Evolutionary conservation across 2,888 invertebrate species (phyloP), one percentile per base, ranked within the genome.

Genomic region (Schizaphis graminum): DNA sequence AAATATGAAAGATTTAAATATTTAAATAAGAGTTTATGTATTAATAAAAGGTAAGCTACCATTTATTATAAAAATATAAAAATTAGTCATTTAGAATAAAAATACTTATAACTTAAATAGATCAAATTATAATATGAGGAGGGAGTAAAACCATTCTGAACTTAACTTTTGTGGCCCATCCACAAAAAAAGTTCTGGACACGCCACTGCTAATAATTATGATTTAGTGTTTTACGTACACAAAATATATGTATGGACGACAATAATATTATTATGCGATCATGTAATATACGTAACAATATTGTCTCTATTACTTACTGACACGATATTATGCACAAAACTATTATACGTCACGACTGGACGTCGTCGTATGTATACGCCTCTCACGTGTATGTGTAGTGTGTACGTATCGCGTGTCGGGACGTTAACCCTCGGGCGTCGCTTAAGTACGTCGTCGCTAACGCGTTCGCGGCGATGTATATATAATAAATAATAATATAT

Each of bases 271-370:
- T 35, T 77, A 35, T 77, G 77, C 77, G 77, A 77, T 77, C 77
- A 21, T 21, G 77, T 77, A 77, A 77, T 77, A 77, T 77, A 77
- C 77, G 77, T 77, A 77, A 77, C 77, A 77, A 77, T 77, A 53
- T 53, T 16, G 49, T 49, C 49, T 49, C 49, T 49, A 49, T 13
- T 49, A 49, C 49, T 13, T 13, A 77, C 21, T 8, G 7, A 77
- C 77, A 35, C 35, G 77, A 77, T 77, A 35, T 77, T 35, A 77
- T 77, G 77, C 77, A 77, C 21, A 35, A 77, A 77, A 21, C 35
- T 77, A 41, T 77, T 77, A 77, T 35, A 77, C 77, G 77, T 77
- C 77, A 77, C 35, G 77, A 77, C 35, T 77, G 35, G 77, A 77
- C 77, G 35, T 77, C 77, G 35, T 77, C 35, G 77, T 85, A 35